phyloP scores from a whole-genome alignment of 2,797 vertebrate species.

The Emydoidea blandingii region DNA sequence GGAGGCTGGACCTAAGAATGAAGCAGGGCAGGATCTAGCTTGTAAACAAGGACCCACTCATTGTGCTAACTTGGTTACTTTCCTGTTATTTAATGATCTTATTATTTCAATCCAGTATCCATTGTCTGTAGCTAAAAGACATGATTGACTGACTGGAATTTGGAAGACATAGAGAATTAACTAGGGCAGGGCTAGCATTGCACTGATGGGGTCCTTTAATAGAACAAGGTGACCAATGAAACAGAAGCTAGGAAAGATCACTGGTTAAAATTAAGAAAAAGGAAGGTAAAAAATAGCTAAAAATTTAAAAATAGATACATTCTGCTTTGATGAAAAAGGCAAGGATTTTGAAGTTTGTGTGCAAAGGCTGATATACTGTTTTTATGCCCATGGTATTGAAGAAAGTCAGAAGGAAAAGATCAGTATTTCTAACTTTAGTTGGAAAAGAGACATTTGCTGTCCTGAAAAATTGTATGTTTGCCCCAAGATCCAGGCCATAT shows the following conservation, averaged over 20 bases:
- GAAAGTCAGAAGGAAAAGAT: background rate
- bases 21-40: background rate
- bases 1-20: background rate
- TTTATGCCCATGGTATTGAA: background rate
- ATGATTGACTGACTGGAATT: background rate
- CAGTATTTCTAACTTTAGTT: background rate
- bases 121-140: background rate
- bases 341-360: background rate
- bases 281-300: background rate
- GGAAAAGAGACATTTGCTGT: background rate
- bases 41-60: background rate
- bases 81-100: background rate
- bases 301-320: background rate
- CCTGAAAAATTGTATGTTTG: background rate
- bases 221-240: background rate
- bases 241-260: background rate
- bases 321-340: background rate
- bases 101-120: background rate
- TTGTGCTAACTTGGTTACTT: background rate
- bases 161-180: background rate
- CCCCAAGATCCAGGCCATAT: background rate
- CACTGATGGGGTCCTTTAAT: background rate
- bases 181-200: background rate
- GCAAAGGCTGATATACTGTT: background rate
- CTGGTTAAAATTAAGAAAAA: background rate